Evolutionary conservation across 2,888 invertebrate species (phyloP), one percentile per base, ranked within the genome.

Genomic region (Bhutanitis thaidina): DNA sequence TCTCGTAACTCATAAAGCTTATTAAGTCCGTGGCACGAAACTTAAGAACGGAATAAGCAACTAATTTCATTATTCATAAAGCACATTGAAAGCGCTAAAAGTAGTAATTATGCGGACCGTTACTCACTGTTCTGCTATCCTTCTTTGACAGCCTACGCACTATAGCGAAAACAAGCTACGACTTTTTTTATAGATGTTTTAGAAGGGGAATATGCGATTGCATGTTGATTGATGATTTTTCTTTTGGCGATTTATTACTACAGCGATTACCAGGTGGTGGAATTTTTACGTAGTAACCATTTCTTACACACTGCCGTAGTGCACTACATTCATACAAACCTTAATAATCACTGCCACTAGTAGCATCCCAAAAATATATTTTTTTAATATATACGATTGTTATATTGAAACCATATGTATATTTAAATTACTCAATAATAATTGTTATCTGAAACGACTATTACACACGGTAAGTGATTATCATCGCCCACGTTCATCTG

Each of bases 21-120:
- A 83, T 85, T 84, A 86, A 81, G 73, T 77, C 70, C 71, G 66
- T 68, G 74, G 76, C 77, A 80, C 80, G 76, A 77, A 81, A 80
- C 78, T 83, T 74, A 73, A 82, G 80, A 83, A 82, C 74, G 80
- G 77, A 81, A 86, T 82, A 80, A 86, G 82, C 81, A 79, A 80
- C 87, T 86, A 86, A 89, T 88, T 89, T 87, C 74, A 87, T 89
- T 89, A 89, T 89, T 86, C 88, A 87, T 87, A 88, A 86, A 85
- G 84, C 84, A 85, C 82, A 88, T 89, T 86, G 81, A 76, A 87
- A 83, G 83, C 88, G 87, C 77, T 84, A 87, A 87, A 20, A 80
- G 86, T 80, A 82, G 80, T 89, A 86, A 85, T 89, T 89, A 87
- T 81, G 80, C 65, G 60, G 69, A 65, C 67, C 77, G 77, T 89